Evolutionary conservation across 2,888 invertebrate genomes (phyloP).

Genomic region (Dascillus cervinus): DNA sequence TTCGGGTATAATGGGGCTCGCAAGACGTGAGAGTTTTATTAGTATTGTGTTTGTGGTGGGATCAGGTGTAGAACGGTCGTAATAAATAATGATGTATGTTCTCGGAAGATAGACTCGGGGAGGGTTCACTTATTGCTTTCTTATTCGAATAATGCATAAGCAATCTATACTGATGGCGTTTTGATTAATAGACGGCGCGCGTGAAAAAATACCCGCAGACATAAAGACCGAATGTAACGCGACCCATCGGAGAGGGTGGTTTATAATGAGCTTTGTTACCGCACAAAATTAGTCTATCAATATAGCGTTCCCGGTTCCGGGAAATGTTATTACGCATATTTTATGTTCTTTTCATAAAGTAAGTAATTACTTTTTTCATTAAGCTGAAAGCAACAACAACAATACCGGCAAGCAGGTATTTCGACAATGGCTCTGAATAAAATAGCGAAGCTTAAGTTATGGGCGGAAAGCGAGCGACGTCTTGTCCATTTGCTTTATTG

Average conservation of each 20-base stretch:
- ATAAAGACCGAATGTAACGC: slow-evolving; percentile 6
- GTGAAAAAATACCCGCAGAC: slow-evolving; percentile 10
- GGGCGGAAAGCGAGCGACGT: slow-evolving; percentile 22
- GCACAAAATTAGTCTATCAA: too few relatives aligned
- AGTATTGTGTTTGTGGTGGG: slow-evolving; percentile 22
- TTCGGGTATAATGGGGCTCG: slow-evolving; percentile 18
- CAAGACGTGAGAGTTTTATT: slow-evolving; percentile 25
- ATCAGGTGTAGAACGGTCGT: slow-evolving; percentile 16
- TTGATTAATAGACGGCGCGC: slow-evolving; percentile 11
- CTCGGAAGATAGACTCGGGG: slow-evolving; percentile 10
- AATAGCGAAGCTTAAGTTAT: slow-evolving; percentile 14
- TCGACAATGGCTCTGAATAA: slow-evolving; percentile 21
- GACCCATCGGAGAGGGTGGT: not conserved
- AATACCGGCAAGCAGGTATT: slow-evolving; percentile 20
- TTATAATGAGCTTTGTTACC: not conserved
- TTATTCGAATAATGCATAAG: slow-evolving; percentile 8
- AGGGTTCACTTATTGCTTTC: slow-evolving; percentile 10
- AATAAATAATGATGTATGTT: slow-evolving; percentile 19
- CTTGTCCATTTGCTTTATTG: slow-evolving; percentile 30
- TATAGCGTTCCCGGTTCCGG: not conserved
- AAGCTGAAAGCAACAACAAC: slow-evolving; percentile 23
- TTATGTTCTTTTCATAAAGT: slow-evolving; percentile 15
- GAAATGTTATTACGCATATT: not conserved
- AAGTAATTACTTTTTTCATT: slow-evolving; percentile 30
- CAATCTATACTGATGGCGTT: slow-evolving; percentile 11